Percentiles rank a stretch among this genome's conserved stretches.
Evolutionary conservation across 2,888 invertebrate species (phyloP).

Genomic region (Metopia argyrocephala): DNA sequence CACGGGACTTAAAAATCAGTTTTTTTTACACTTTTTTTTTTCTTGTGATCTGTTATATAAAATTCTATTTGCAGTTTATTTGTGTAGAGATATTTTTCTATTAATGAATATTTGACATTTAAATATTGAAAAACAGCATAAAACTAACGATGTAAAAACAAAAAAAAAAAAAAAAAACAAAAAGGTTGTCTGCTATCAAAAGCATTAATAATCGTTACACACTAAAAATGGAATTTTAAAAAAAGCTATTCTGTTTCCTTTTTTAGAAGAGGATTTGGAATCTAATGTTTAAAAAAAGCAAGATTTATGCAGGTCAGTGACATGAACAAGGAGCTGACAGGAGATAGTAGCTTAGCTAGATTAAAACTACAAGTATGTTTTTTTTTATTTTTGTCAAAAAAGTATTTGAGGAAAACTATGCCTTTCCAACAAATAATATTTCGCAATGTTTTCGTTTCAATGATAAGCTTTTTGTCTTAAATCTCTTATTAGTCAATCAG

Average conservation of each 20-base stretch:
- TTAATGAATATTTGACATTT: constrained; percentile 47
- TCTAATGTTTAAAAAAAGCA: neutral
- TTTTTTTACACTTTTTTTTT: neutral
- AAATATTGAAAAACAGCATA: constrained; percentile 14
- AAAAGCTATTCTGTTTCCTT: neutral
- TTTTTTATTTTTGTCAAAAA: no score
- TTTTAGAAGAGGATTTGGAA: neutral
- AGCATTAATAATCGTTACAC: constrained; percentile 31
- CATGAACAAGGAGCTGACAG: no score
- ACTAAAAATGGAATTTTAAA: neutral
- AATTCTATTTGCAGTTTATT: constrained; percentile 21
- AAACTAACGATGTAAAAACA: neutral
- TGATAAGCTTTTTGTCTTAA: no score
- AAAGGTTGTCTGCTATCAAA: neutral
- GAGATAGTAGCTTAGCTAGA: no score
- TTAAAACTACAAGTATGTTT: no score
- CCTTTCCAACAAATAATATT: no score
- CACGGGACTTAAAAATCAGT: neutral
- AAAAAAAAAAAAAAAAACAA: neutral
- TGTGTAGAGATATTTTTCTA: constrained; percentile 29
- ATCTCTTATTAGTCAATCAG: no score
- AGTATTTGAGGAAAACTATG: no score
- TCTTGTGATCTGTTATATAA: neutral
- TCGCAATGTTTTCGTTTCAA: no score
- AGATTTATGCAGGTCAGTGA: neutral